These are phyloP conservation scores for Cheilosia impressa DNA, from an alignment of 2,888 invertebrate genomes.

Conservation along the genomic window DNA sequence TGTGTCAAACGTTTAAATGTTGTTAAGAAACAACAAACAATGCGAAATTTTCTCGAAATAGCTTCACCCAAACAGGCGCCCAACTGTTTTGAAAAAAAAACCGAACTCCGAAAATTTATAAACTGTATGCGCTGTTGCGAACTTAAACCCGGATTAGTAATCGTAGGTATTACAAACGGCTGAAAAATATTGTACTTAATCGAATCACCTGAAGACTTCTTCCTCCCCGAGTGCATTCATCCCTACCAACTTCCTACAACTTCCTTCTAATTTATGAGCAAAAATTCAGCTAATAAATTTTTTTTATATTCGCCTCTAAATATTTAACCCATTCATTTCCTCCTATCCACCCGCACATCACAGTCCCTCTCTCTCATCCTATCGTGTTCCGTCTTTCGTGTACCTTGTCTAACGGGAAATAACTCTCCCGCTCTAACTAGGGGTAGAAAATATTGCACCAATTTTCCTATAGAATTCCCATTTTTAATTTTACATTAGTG, in stretches of 20 bases:
- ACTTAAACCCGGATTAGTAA: no score
- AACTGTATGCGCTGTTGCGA: no score
- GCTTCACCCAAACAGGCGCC: background rate
- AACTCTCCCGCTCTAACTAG: background rate
- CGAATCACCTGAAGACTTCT: no score
- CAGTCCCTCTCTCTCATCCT: background rate
- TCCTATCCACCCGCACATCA: background rate
- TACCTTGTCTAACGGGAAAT: conserved; percentile 33
- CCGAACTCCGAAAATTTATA: no score
- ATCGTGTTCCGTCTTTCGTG: background rate
- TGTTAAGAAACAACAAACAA: no score
- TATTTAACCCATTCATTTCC: conserved; percentile 48
- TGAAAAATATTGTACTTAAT: no score
- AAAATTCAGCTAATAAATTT: conserved; percentile 13
- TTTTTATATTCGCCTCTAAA: conserved; percentile 50
- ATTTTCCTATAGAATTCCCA: conserved; percentile 52
- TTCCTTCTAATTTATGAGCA: no score
- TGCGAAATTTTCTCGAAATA: background rate
- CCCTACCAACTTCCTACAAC: no score
- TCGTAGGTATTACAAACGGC: no score
- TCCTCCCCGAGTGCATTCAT: no score
- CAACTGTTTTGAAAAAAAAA: background rate
- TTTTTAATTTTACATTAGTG: conserved; percentile 58
- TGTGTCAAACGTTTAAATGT: no score
- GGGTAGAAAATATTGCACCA: conserved; percentile 42